Evolutionary conservation across 2,113 vertebrate genomes (phyloP).

Genomic region (Centropristis striata): DNA sequence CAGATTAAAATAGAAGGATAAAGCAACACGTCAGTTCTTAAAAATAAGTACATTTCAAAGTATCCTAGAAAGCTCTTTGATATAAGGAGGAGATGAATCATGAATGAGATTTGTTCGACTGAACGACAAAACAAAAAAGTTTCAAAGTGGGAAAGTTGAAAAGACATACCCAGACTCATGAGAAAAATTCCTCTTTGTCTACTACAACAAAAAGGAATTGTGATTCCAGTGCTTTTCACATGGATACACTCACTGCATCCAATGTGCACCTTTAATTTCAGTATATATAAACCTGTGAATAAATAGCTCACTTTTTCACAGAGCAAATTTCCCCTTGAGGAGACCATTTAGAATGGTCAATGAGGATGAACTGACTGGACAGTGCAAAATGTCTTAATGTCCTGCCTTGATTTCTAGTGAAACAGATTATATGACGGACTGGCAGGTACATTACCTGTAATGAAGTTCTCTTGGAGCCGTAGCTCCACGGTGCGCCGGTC

Average conservation of each 20-base stretch:
- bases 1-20: constrained; percentile 59
- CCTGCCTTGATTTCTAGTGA: neutral
- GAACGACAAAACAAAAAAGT: constrained; percentile 32
- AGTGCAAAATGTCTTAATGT: neutral
- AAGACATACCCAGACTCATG: constrained; percentile 3
- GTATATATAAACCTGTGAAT: neutral
- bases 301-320: neutral
- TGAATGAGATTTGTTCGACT: constrained; percentile 35
- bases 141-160: constrained; percentile 18
- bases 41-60: constrained; percentile 55
- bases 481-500: constrained; percentile 95
- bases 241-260: neutral
- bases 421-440: neutral
- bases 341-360: neutral
- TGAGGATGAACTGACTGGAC: neutral
- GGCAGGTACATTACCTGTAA: constrained; percentile 80
- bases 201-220: neutral
- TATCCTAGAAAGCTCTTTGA: constrained; percentile 36
- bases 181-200: constrained; percentile 15
- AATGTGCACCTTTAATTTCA: neutral
- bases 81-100: constrained; percentile 31
- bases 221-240: constrained; percentile 17
- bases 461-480: constrained; percentile 95
- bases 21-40: constrained; percentile 51
- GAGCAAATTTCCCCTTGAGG: neutral